phyloP scores from a whole-genome alignment of 2,113 vertebrate species.

The Gopherus evgoodei region DNA sequence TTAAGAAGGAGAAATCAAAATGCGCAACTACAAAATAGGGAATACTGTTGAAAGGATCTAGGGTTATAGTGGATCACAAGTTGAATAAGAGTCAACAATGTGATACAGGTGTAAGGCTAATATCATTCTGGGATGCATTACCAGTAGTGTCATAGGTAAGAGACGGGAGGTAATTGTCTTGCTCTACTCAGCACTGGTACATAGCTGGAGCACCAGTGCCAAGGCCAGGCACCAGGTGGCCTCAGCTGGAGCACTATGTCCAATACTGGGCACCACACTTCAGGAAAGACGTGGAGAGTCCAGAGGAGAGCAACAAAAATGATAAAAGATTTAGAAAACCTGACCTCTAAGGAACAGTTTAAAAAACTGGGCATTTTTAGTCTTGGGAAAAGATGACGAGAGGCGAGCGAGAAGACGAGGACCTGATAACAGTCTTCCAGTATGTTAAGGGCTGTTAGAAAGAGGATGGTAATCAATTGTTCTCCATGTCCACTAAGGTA shows the following conservation, averaged over 20 bases:
- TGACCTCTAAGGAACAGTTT: not conserved
- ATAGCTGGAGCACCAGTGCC: not conserved
- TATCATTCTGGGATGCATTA: not conserved
- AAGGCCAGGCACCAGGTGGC: not conserved
- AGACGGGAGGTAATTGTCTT: not conserved
- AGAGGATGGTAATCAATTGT: not conserved
- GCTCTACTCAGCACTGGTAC: not conserved
- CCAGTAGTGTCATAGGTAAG: not conserved
- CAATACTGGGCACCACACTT: not conserved
- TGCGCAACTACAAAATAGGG: not conserved
- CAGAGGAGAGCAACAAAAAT: not conserved
- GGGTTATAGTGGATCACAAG: not conserved
- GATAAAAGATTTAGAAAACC: not conserved
- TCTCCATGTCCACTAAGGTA: not conserved
- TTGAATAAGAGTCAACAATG: not conserved
- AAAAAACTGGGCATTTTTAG: not conserved
- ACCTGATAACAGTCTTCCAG: not conserved
- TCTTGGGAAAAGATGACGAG: not conserved
- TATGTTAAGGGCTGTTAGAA: not conserved
- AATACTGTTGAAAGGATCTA: not conserved
- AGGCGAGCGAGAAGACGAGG: too few species aligned
- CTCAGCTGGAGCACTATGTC: not conserved
- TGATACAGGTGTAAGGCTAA: not conserved
- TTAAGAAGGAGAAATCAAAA: not conserved
- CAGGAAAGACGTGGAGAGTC: not conserved